Evolutionary conservation across 2,888 invertebrate genomes (phyloP).

Genomic region (Lasioglossum morio): DNA sequence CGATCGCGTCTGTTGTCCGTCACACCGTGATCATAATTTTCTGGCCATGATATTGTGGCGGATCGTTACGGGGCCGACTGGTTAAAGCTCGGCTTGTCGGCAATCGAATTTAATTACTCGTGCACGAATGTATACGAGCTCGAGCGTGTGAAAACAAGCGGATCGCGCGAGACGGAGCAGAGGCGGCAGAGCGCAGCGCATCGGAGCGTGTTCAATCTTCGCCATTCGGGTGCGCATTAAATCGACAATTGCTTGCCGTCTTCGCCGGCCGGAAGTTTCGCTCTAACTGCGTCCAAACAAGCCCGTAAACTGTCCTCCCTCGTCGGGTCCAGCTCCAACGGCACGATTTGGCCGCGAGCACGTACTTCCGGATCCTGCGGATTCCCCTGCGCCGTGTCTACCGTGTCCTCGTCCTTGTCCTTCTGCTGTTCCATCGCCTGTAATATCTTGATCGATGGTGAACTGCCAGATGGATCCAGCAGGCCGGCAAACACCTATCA

Average conservation of each 20-base stretch:
- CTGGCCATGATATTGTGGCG: not conserved
- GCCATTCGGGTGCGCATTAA: conserved; percentile 40
- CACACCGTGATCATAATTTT: not conserved
- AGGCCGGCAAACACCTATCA: conserved; percentile 90
- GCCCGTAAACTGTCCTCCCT: conserved; percentile 92
- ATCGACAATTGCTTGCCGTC: conserved; percentile 87
- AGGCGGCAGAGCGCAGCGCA: not conserved
- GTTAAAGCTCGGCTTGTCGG: not conserved
- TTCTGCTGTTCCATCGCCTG: conserved; percentile 86
- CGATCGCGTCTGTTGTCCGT: not conserved
- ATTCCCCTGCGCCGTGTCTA: conserved; percentile 83
- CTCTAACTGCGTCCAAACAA: conserved; percentile 91
- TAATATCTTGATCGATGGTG: conserved; percentile 87
- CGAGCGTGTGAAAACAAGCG: conserved; percentile 9
- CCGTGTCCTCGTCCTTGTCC: conserved; percentile 83
- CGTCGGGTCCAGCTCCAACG: conserved; percentile 91
- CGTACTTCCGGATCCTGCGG: conserved; percentile 83
- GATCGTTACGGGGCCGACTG: not conserved
- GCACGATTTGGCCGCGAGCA: conserved; percentile 87
- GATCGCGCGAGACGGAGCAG: not conserved
- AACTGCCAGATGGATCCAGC: conserved; percentile 86
- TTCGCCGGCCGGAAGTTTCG: conserved; percentile 93
- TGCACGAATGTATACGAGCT: not conserved
- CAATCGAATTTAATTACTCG: conserved; percentile 14
- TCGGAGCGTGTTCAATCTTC: conserved; percentile 31